Conservation (phyloP, 35 echinoderm and acorn worm species). For the Eucidaris tribuloides region DNA sequence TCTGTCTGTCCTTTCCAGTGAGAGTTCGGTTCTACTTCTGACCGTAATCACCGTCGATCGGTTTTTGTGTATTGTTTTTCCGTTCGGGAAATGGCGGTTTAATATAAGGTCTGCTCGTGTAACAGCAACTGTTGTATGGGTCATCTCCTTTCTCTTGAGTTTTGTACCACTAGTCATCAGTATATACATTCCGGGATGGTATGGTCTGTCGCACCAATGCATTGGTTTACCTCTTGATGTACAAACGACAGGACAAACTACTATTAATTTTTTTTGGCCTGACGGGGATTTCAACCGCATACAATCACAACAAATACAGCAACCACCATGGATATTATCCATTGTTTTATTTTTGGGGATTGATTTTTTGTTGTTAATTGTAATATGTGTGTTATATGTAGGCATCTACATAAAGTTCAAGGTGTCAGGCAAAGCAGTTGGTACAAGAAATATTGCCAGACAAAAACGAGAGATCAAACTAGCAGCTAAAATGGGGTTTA, state of each 20-base stretch:
- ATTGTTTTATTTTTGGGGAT: conserved; percentile 52
- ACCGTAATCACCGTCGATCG: conserved; percentile 65
- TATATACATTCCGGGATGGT: conserved; percentile 22
- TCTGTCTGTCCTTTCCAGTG: conserved; percentile 54
- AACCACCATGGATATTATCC: conserved; percentile 50
- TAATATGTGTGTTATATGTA: conserved; percentile 44
- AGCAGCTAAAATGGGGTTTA: conserved; percentile 68
- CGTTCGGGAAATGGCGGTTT: conserved; percentile 48
- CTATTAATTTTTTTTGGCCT: background rate
- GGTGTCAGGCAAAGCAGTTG: conserved; percentile 10
- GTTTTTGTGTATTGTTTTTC: conserved; percentile 66
- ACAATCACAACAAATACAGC: background rate
- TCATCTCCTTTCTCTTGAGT: background rate
- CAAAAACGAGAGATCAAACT: conserved; percentile 50
- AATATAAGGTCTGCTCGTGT: conserved; percentile 10
- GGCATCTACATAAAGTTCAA: conserved; percentile 45
- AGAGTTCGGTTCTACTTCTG: conserved; percentile 57
- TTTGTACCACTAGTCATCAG: conserved; percentile 41
- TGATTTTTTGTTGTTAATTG: conserved; percentile 47
- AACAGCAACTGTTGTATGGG: conserved; percentile 25
- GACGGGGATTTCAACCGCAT: background rate
- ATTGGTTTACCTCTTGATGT: conserved; percentile 50
- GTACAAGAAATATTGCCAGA: background rate
- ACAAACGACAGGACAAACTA: background rate
- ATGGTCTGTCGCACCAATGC: conserved; percentile 66